phyloP scores from a whole-genome alignment of 2,888 invertebrate species.

The Mesorhabditis sp. region DNA sequence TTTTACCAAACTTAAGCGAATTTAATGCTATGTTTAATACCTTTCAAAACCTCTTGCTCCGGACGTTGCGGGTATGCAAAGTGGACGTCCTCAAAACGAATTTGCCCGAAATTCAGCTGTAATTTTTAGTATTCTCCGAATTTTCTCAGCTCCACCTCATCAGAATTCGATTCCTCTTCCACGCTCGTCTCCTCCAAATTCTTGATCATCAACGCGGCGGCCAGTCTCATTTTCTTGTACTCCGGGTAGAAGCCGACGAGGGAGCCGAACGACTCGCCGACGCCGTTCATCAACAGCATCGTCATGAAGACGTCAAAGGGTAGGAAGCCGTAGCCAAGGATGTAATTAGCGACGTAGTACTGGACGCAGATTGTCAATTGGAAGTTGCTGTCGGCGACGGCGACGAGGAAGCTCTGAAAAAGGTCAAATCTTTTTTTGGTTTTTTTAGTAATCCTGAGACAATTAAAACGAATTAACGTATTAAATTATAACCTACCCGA shows the following conservation, averaged over 20 bases:
- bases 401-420: too few relatives aligned
- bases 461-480: too few relatives aligned
- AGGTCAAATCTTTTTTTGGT: too few relatives aligned
- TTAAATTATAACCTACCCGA: too few relatives aligned
- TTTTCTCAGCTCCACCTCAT: background rate
- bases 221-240: background rate
- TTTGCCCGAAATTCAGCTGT: background rate
- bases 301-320: background rate
- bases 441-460: too few relatives aligned
- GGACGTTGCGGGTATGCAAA: background rate
- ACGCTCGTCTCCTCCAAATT: background rate
- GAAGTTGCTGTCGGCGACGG: too few relatives aligned
- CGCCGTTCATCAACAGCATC: background rate
- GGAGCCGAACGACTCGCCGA: background rate
- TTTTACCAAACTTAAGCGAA: background rate
- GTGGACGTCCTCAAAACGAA: constrained; percentile 1
- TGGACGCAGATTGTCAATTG: too few relatives aligned
- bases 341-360: too few relatives aligned
- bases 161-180: background rate
- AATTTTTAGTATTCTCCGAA: background rate
- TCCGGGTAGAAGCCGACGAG: background rate
- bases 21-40: background rate
- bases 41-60: background rate
- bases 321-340: too few relatives aligned
- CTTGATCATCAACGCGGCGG: background rate